Percentiles rank a stretch among this genome's conserved stretches.
phyloP scores from a whole-genome alignment of 1,140 invertebrate species.

The Drosophila fuyamai region DNA sequence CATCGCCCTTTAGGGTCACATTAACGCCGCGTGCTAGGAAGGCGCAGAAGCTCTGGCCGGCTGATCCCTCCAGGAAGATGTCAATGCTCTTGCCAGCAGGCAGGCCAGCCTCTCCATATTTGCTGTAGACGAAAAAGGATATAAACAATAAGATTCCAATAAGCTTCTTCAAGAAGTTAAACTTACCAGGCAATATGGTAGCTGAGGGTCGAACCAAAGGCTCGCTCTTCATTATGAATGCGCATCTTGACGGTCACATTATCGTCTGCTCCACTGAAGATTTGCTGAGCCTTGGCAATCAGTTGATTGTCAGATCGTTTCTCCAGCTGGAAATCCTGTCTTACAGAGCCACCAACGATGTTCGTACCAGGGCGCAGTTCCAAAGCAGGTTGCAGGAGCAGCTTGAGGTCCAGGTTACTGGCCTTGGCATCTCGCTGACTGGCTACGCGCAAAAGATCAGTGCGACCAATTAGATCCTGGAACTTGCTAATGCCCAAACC shows the following conservation, averaged over 20 bases:
- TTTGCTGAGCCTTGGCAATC: slow-evolving; percentile 90
- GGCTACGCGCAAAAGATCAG: slow-evolving; percentile 92
- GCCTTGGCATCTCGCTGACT: slow-evolving; percentile 91
- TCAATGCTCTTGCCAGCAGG: slow-evolving; percentile 93
- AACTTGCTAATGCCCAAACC: slow-evolving; percentile 94
- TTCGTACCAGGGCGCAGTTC: slow-evolving; percentile 95
- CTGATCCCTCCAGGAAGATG: slow-evolving; percentile 95
- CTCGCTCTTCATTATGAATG: slow-evolving; percentile 96
- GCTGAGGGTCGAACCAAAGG: slow-evolving; percentile 97
- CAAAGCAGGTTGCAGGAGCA: slow-evolving; percentile 95
- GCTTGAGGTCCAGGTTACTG: slow-evolving; percentile 92
- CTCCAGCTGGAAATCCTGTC: slow-evolving; percentile 96
- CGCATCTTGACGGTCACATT: slow-evolving; percentile 91
- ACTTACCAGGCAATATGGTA: slow-evolving; percentile 96
- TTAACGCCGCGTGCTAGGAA: slow-evolving; percentile 96
- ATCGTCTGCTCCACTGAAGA: slow-evolving; percentile 90
- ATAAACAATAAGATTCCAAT: not conserved
- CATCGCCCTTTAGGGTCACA: slow-evolving; percentile 97
- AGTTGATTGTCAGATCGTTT: slow-evolving; percentile 94
- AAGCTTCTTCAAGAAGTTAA: not conserved
- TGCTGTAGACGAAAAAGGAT: slow-evolving; percentile 86
- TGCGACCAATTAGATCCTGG: slow-evolving; percentile 97
- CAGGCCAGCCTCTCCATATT: slow-evolving; percentile 94
- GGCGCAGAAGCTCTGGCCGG: slow-evolving; percentile 99
- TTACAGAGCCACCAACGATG: slow-evolving; percentile 94